Evolutionary conservation across 1,140 invertebrate genomes (phyloP).

Genomic region (Geopemphigus sp.): DNA sequence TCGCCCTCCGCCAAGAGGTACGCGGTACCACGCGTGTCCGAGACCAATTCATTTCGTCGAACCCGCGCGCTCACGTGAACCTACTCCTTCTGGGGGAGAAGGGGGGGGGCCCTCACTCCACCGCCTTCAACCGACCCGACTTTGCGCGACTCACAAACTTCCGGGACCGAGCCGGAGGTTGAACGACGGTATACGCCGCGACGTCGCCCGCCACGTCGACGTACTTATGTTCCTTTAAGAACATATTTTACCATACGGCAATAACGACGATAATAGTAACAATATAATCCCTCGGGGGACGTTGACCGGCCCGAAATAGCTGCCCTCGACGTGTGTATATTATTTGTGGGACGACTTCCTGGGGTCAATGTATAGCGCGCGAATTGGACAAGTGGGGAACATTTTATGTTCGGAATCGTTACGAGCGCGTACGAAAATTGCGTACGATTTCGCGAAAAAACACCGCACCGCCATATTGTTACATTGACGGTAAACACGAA

Average conservation of each 20-base stretch:
- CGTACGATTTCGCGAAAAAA: too few species aligned
- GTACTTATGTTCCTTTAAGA: neutral
- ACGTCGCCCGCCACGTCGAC: neutral
- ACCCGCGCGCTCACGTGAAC: neutral
- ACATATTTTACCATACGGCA: neutral
- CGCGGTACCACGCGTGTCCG: slow-evolving; percentile 9
- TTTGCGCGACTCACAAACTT: neutral
- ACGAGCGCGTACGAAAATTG: too few species aligned
- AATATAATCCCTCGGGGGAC: neutral
- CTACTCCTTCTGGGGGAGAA: too few species aligned
- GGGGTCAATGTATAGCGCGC: too few species aligned
- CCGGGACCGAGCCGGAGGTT: neutral
- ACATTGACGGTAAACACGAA: too few species aligned
- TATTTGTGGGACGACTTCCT: too few species aligned
- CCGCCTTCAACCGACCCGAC: neutral
- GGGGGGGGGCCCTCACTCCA: neutral
- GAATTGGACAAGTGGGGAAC: too few species aligned
- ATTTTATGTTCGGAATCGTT: too few species aligned
- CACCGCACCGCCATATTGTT: too few species aligned
- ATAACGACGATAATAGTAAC: neutral
- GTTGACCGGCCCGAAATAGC: neutral
- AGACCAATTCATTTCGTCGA: slow-evolving; percentile 26
- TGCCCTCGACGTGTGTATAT: too few species aligned
- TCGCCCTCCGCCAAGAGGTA: neutral
- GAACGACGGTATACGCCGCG: neutral